A percentile compares a stretch with the other conserved stretches of the same genome.
These are phyloP conservation scores for Albula goreensis DNA, from an alignment of 2,113 vertebrate genomes.

Conservation along the genomic window DNA sequence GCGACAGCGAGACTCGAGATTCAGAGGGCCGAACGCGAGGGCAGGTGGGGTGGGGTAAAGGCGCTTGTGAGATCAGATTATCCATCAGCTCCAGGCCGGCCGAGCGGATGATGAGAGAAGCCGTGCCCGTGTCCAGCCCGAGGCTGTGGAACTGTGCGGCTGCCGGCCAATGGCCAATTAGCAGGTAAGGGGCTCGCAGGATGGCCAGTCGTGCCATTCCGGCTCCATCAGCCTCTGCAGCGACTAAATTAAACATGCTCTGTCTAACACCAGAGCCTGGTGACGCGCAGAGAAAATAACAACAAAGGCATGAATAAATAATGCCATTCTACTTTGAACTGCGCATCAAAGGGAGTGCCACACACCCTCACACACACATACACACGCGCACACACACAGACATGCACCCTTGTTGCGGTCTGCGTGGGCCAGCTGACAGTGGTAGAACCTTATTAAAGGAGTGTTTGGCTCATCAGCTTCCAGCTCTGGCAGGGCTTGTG, in stretches of 20 bases:
- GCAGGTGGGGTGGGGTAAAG: no score
- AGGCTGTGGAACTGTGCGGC: no score
- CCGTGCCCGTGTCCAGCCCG: no score
- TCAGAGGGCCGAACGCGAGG: no score
- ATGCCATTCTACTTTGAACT: constrained; percentile 67
- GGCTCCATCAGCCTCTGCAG: constrained; percentile 23
- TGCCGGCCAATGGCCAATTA: no score
- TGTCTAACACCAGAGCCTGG: constrained; percentile 55
- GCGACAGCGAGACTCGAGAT: no score
- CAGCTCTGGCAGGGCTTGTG: neutral
- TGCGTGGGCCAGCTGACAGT: neutral
- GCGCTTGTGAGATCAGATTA: no score
- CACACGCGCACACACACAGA: constrained; percentile 38
- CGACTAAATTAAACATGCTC: constrained; percentile 46
- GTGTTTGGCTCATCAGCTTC: neutral
- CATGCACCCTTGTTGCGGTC: constrained; percentile 15
- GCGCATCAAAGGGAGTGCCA: constrained; percentile 63
- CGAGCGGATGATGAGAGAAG: no score
- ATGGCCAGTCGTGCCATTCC: no score
- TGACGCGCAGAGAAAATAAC: constrained; percentile 60
- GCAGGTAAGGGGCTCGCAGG: no score
- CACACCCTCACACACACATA: constrained; percentile 23
- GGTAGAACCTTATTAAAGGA: neutral
- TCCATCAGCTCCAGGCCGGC: no score
- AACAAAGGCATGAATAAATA: constrained; percentile 73